Conservation (phyloP, 2,113 vertebrate species). For the Lepisosteus osseus region DNA sequence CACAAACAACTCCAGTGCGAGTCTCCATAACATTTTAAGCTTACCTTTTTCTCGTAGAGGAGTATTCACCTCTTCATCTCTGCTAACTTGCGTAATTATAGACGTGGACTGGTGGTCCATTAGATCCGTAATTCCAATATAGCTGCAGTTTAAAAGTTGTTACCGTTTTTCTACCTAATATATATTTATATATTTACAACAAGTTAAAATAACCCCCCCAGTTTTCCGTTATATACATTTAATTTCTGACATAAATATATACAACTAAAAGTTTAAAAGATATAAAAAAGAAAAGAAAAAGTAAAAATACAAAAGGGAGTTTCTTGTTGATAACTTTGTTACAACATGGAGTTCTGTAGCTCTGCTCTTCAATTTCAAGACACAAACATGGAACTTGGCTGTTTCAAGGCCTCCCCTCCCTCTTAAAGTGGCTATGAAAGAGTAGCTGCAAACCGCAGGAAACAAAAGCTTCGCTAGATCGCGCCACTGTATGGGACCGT, state of each 20-base stretch:
- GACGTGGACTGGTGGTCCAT: conserved; percentile 70
- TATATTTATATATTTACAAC: conserved; percentile 6
- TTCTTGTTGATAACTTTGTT: conserved; percentile 62
- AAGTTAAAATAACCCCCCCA: conserved; percentile 22
- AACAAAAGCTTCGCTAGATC: no score
- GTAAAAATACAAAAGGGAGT: conserved; percentile 20
- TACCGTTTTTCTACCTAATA: conserved; percentile 23
- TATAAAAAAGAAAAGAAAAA: conserved; percentile 12
- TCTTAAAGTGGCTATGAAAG: conserved; percentile 63
- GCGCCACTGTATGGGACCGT: no score
- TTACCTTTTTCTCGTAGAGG: conserved; percentile 60
- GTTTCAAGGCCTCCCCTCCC: conserved; percentile 72
- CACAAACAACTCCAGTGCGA: conserved; percentile 20
- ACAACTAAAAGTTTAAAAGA: background rate
- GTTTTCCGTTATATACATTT: conserved; percentile 27
- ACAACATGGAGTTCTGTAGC: conserved; percentile 71
- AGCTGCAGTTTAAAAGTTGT: conserved; percentile 37
- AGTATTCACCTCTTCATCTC: conserved; percentile 65
- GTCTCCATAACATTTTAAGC: conserved; percentile 39
- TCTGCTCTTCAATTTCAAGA: conserved; percentile 68
- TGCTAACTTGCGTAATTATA: conserved; percentile 71
- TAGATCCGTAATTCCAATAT: conserved; percentile 51
- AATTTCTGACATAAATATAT: conserved; percentile 4
- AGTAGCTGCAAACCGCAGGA: no score
- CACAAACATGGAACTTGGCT: conserved; percentile 68